A percentile compares a stretch with the other conserved stretches of the same genome.
These are phyloP conservation scores for Drosophila kanekoi DNA, from an alignment of 2,888 invertebrate genomes.

Conservation along the genomic window DNA sequence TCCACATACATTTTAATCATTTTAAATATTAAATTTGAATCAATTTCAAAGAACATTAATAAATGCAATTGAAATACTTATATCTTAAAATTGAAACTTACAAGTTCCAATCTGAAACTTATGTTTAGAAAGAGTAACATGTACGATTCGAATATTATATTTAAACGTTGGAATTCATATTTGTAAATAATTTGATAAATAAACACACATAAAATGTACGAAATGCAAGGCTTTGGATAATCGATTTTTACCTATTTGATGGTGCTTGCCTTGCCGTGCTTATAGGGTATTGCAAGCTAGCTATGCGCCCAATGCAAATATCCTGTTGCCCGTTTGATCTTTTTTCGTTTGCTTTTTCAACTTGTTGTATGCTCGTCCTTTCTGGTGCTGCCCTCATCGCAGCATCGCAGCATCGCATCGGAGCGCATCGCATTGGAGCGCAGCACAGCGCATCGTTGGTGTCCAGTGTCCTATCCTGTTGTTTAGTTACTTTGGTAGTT, in stretches of 20 bases:
- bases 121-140: no score
- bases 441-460: constrained; percentile 15
- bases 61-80: no score
- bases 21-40: background rate
- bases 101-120: no score
- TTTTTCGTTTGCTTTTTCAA: constrained; percentile 15
- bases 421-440: constrained; percentile 6
- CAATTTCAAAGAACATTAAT: no score
- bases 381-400: constrained; percentile 22
- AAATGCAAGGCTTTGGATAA: background rate
- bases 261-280: background rate
- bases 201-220: background rate
- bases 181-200: no score
- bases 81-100: no score
- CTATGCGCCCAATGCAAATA: background rate
- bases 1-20: no score
- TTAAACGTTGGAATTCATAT: no score
- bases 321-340: constrained; percentile 25
- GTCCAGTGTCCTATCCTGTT: constrained; percentile 60
- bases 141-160: no score
- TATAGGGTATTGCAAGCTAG: constrained; percentile 11
- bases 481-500: constrained; percentile 79
- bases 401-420: constrained; percentile 11
- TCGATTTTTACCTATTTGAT: background rate
- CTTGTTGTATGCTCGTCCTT: constrained; percentile 48